Conservation (phyloP, 2,113 vertebrate genomes). For the Pluvianellus socialis region DNA sequence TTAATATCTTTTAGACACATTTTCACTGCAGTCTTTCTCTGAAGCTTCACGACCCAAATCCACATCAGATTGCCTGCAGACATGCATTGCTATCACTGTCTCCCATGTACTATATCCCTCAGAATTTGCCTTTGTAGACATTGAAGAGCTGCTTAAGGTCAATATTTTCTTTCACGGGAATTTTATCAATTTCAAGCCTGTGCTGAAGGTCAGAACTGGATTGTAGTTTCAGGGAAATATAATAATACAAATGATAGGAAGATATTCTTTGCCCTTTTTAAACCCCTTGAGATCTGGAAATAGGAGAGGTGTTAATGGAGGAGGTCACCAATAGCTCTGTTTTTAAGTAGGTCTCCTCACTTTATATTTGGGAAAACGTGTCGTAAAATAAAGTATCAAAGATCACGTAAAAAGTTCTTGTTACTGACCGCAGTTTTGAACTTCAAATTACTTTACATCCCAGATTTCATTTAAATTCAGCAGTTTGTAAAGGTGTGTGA, state of each 20-base stretch:
- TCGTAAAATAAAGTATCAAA: not conserved
- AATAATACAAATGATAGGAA: not conserved
- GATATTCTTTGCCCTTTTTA: not conserved
- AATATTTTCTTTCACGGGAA: not conserved
- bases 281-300: not conserved
- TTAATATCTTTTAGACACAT: not conserved
- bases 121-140: not conserved
- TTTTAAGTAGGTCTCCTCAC: not conserved
- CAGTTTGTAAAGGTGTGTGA: not conserved
- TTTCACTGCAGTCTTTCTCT: not conserved
- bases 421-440: fast-evolving
- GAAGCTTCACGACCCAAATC: not conserved
- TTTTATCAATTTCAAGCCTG: not conserved
- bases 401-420: not conserved
- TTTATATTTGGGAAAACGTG: not conserved
- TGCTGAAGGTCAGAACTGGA: not conserved
- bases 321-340: not conserved
- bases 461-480: not conserved
- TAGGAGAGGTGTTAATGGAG: not conserved
- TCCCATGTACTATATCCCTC: not conserved
- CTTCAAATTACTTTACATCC: not conserved
- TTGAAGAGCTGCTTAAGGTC: not conserved
- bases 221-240: not conserved
- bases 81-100: not conserved
- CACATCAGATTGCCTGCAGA: not conserved